Evolutionary conservation across 2,888 invertebrate genomes (phyloP), one percentile per base, ranked within the genome.

Genomic region (Pandemis corylana): DNA sequence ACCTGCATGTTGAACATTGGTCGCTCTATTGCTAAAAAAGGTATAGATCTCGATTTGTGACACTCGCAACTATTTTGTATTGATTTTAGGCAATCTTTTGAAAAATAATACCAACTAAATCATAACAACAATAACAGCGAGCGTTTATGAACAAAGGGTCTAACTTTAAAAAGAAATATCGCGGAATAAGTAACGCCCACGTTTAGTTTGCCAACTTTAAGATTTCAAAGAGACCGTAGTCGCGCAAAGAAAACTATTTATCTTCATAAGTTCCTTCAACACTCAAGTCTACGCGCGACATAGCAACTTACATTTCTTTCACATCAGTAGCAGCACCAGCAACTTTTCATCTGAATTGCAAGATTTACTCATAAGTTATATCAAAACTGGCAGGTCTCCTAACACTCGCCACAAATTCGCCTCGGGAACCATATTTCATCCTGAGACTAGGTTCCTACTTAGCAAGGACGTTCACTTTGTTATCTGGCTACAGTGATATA

Each of bases 361-460:
- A 70, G 71, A 74, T 74, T 75, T 71, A 75, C 75, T 75, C 71
- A 71, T 63, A 75, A 75, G 62, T 71, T 67, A 71, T 71, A 75
- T 71, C 66, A 71, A 63, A 71, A 71, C 67, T 75, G 75, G 62
- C 75, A 71, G 70, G 53, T 69, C 56, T 74, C 59, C 68, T 68
- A 68, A 59, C 68, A 69, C 67, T 68, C 65, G 61, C 66, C 66
- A 70, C 70, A 70, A 68, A 75, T 75, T 75, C 74, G 69, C 66
- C 74, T 28, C 41, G 70, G 67, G 75, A 62, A 36, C 61, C 20
- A 67, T 75, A 75, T 71, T 71, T 75, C 75, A 75, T 75, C 56
- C 15, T 46, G 61, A 67, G 66, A 66, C 75, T 71, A 71, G 69
- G 53, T 67, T 75, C 74, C 62, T 75, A 75, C 74, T 74, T 70